A percentile compares a stretch with the other conserved stretches of the same genome.
These are phyloP conservation scores for Microtus pennsylvanicus DNA, from an alignment of 2,113 vertebrate species.

Conservation along the genomic window DNA sequence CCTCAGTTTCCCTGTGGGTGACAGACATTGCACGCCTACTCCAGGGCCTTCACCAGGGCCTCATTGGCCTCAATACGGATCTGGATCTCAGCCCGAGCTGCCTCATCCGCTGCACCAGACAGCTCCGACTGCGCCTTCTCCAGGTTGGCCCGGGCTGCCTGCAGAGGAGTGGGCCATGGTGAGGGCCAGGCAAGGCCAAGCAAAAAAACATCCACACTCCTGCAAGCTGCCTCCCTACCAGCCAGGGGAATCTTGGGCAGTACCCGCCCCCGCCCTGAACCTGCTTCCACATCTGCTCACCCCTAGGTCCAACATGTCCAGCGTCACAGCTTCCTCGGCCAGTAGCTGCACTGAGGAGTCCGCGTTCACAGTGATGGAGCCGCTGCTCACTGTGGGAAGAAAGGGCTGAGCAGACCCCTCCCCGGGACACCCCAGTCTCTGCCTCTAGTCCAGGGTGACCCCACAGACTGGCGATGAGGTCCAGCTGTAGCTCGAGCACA, in stretches of 20 bases:
- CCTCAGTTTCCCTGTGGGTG: not conserved
- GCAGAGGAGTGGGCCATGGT: not conserved
- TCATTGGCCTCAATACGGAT: conserved; percentile 96
- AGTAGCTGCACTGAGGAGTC: conserved; percentile 96
- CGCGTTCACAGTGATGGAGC: conserved; percentile 93
- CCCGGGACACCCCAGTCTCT: not conserved
- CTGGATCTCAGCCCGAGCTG: conserved; percentile 91
- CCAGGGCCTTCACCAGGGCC: conserved; percentile 96
- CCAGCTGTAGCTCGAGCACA: not conserved
- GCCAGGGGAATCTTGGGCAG: too few relatives aligned
- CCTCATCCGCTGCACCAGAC: conserved; percentile 87
- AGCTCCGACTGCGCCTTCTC: conserved; percentile 93
- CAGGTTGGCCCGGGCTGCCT: conserved; percentile 95
- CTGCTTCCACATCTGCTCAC: conserved; percentile 87
- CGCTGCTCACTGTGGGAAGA: conserved; percentile 91
- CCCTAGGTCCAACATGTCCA: conserved; percentile 94
- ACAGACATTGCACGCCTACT: conserved; percentile 81
- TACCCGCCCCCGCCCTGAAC: rapidly evolving
- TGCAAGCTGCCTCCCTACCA: not conserved
- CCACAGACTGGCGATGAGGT: too few relatives aligned
- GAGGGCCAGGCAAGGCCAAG: not conserved
- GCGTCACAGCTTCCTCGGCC: conserved; percentile 92
- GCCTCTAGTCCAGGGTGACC: not conserved
- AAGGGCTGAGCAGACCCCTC: not conserved
- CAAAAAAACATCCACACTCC: too few relatives aligned